Evolutionary conservation across 1,140 invertebrate genomes (phyloP).

Genomic region (Periplaneta americana): DNA sequence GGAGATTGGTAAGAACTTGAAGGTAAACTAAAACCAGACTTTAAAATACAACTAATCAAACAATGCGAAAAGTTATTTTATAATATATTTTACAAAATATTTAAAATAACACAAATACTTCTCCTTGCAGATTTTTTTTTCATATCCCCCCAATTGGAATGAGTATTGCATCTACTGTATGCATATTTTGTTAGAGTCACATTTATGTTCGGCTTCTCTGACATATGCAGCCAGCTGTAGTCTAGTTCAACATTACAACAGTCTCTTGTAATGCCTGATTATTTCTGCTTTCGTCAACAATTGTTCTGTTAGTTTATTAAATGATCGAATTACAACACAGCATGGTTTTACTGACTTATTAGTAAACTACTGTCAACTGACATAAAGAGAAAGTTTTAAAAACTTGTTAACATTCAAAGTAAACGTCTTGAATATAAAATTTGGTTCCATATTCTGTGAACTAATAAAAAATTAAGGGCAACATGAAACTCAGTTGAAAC

Average conservation of each 20-base stretch:
- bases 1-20: conserved; percentile 21
- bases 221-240: background rate
- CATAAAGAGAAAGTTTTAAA: background rate
- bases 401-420: background rate
- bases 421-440: background rate
- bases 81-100: conserved; percentile 6
- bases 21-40: conserved; percentile 16
- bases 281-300: background rate
- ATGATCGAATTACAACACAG: background rate
- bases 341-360: background rate
- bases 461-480: background rate
- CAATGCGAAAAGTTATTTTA: conserved; percentile 9
- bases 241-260: background rate
- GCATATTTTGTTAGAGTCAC: conserved; percentile 12
- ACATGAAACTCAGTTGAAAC: background rate
- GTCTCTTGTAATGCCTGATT: background rate
- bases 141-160: conserved; percentile 8
- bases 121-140: conserved; percentile 8
- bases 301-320: background rate
- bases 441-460: background rate
- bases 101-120: conserved; percentile 8
- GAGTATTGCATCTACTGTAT: conserved; percentile 9
- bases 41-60: conserved; percentile 14
- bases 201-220: conserved; percentile 8
- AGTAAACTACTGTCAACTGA: background rate